Evolutionary conservation across 1,140 invertebrate genomes (phyloP).

Genomic region (Panagrolaimus sp.): DNA sequence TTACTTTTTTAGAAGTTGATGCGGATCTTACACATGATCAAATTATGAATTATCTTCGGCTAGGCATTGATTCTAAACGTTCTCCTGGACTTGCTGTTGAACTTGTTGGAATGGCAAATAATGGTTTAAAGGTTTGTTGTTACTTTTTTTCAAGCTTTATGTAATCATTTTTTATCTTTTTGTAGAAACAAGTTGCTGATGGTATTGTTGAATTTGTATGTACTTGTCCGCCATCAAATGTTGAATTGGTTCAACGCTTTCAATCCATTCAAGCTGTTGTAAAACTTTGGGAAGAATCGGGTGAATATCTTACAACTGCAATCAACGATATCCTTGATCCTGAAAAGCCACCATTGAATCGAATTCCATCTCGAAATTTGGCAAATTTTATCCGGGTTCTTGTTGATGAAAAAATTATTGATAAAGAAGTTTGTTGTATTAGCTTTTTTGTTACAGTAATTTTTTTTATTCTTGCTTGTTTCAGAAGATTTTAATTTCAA

Average conservation of each 20-base stretch:
- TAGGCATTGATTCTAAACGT: too few species aligned
- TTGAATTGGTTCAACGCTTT: constrained; percentile 11
- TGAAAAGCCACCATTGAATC: not conserved
- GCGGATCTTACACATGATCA: too few species aligned
- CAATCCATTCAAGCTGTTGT: not conserved
- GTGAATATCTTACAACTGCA: not conserved
- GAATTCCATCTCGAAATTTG: constrained; percentile 2
- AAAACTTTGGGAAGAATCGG: not conserved
- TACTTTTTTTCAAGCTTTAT: not conserved
- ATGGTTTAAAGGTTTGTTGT: not conserved
- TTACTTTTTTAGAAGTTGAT: too few species aligned
- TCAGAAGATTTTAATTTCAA: not conserved
- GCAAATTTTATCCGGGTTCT: not conserved
- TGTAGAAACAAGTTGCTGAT: not conserved
- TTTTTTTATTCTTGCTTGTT: not conserved
- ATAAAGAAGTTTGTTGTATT: not conserved
- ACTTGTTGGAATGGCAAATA: too few species aligned
- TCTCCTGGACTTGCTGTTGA: too few species aligned
- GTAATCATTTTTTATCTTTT: not conserved
- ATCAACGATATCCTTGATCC: not conserved
- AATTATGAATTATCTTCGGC: too few species aligned
- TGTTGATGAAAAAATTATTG: not conserved
- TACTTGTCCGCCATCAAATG: not conserved
- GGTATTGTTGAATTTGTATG: not conserved
- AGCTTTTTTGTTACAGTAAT: too few species aligned